Percentiles rank a stretch among this genome's conserved stretches.
These are phyloP conservation scores for Zophobas atratus DNA, from an alignment of 1,140 invertebrate species.

Conservation along the genomic window DNA sequence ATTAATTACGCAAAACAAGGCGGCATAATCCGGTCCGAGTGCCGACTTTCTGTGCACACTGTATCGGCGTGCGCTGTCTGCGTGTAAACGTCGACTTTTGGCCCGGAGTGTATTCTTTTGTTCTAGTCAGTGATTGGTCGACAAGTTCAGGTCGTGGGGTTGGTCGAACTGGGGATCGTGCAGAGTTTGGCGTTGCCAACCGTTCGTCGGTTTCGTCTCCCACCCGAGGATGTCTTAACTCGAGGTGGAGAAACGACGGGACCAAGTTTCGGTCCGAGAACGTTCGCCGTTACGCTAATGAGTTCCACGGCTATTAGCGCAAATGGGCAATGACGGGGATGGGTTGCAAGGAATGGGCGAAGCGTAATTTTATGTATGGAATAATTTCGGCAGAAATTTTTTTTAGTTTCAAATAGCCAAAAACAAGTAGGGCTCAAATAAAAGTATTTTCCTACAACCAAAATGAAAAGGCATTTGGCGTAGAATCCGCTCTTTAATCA, in stretches of 20 bases:
- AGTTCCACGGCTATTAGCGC: too few relatives aligned
- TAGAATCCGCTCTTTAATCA: too few relatives aligned
- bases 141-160: conserved; percentile 62
- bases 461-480: too few relatives aligned
- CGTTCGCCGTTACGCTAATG: too few relatives aligned
- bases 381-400: too few relatives aligned
- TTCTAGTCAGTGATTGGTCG: conserved; percentile 66
- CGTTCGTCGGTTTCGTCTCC: conserved; percentile 30
- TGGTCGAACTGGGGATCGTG: conserved; percentile 55
- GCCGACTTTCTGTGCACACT: neutral
- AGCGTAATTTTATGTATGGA: too few relatives aligned
- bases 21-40: neutral
- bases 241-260: neutral
- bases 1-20: conserved; percentile 3
- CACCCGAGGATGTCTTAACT: conserved; percentile 27
- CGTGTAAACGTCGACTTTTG: conserved; percentile 53
- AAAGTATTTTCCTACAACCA: too few relatives aligned
- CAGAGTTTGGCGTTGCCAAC: conserved; percentile 27
- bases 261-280: neutral
- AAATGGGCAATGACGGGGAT: too few relatives aligned
- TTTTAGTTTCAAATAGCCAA: too few relatives aligned
- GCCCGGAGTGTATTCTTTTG: conserved; percentile 65
- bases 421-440: too few relatives aligned
- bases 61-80: conserved; percentile 18
- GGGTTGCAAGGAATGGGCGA: too few relatives aligned